A percentile compares a stretch with the other conserved stretches of the same genome.
Conservation (phyloP, 2,113 vertebrate genomes). For the Campylorhamphus procurvoides region DNA sequence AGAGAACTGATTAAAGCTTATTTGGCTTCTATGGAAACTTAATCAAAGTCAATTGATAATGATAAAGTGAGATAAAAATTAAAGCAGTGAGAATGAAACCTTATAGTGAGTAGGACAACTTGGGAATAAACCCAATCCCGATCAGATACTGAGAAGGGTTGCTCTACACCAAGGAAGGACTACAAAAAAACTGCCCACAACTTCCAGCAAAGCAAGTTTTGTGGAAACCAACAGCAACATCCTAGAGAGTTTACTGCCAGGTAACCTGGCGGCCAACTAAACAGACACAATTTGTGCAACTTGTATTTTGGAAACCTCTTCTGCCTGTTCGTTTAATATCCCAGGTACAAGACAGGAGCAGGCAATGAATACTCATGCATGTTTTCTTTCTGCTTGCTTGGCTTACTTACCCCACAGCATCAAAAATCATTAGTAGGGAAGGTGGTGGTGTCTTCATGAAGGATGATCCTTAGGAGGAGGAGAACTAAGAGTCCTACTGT, state of each 20-base stretch:
- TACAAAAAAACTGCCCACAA: background rate
- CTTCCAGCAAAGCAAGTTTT: background rate
- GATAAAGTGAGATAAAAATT: background rate
- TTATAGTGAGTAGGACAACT: background rate
- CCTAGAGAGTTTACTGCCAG: background rate
- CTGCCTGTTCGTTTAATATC: background rate
- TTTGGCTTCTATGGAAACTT: background rate
- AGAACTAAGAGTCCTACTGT: accelerated
- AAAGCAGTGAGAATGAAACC: background rate
- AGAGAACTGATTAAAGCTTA: background rate
- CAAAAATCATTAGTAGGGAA: background rate
- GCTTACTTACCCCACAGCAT: background rate
- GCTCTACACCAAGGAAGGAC: background rate
- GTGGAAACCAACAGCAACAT: background rate
- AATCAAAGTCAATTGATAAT: background rate
- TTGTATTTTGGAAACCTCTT: background rate
- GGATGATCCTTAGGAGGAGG: background rate
- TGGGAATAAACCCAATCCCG: accelerated
- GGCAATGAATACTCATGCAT: background rate
- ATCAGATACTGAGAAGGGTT: background rate
- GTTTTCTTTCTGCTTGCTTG: background rate
- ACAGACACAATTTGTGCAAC: background rate
- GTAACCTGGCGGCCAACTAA: background rate
- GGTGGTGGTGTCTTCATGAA: background rate
- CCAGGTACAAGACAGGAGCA: background rate